Evolutionary conservation across 2,797 vertebrate genomes (phyloP).

Genomic region (Spea hammondii): DNA sequence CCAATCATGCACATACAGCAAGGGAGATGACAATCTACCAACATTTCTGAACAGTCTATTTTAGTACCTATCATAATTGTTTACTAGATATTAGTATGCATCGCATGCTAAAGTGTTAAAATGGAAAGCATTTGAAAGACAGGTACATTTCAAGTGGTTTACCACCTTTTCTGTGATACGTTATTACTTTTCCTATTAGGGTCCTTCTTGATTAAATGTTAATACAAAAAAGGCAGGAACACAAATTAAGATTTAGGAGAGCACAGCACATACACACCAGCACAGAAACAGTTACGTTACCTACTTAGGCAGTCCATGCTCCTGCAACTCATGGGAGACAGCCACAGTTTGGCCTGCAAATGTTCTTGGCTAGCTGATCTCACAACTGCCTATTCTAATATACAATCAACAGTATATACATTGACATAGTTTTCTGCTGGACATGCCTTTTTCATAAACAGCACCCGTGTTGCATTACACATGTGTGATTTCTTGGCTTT

Average conservation of each 20-base stretch:
- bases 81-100: background rate
- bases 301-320: background rate
- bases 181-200: background rate
- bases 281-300: background rate
- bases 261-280: background rate
- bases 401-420: conserved; percentile 10
- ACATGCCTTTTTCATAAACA: conserved; percentile 47
- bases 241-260: too few relatives aligned
- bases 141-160: too few relatives aligned
- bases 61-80: conserved; percentile 19
- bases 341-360: conserved; percentile 17
- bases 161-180: too few relatives aligned
- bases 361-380: conserved; percentile 37
- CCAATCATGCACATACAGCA: conserved; percentile 46
- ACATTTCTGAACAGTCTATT: background rate
- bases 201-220: too few relatives aligned
- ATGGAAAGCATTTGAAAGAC: background rate
- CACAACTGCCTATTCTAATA: conserved; percentile 30
- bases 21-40: conserved; percentile 29
- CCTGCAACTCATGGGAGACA: background rate
- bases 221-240: too few relatives aligned
- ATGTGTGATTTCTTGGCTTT: conserved; percentile 24
- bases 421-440: conserved; percentile 22
- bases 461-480: conserved; percentile 41
- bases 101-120: background rate